Base-by-base conservation (phyloP, 2,888 invertebrate genomes). In the Parapristionchus giblindavisi region DNA sequence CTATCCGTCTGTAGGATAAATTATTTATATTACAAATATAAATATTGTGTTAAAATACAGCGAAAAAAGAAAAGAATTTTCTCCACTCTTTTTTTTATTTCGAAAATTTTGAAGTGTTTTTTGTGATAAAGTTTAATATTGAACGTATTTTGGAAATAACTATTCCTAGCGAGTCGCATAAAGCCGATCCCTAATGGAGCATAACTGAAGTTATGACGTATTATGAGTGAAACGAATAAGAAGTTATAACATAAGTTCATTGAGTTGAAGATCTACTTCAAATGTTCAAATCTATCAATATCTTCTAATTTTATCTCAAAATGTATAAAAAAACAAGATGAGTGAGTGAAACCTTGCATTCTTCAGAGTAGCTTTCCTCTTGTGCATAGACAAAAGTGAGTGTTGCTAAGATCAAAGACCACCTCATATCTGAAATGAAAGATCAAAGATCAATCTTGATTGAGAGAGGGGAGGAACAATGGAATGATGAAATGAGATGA, bases 281-380 rank as follows among this genome's bases (percentile, higher is more conserved):
- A 48, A 48, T 14, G 21, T 48, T 48, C 48, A 48, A 48, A 48
- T 48, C 48, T 48, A 11, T 21, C 48, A 11, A 11, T 11, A 11
- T 48, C 48, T n/a, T n/a, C n/a, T n/a, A n/a, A n/a, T n/a, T n/a
- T n/a, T n/a, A n/a, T n/a, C n/a, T n/a, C n/a, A n/a, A n/a, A n/a
- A n/a, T n/a, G n/a, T n/a, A n/a, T n/a, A n/a, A n/a, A n/a, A n/a
- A n/a, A n/a, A n/a, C n/a, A n/a, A n/a, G n/a, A n/a, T n/a, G n/a
- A n/a, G n/a, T n/a, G n/a, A n/a, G n/a, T n/a, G n/a, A n/a, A n/a
- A 66, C 66, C 66, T 66, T 66, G 66, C 66, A 66, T n/a, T 66
- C 66, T 66, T 32, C 51, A 32, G 66, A 66, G 32, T 66, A 48
- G 17, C 32, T 36, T 14, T 66, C 66, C 66, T 66, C 66, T 27